Evolutionary conservation across 2,797 vertebrate species (phyloP).

Genomic region (Bryconaethiops microstoma): DNA sequence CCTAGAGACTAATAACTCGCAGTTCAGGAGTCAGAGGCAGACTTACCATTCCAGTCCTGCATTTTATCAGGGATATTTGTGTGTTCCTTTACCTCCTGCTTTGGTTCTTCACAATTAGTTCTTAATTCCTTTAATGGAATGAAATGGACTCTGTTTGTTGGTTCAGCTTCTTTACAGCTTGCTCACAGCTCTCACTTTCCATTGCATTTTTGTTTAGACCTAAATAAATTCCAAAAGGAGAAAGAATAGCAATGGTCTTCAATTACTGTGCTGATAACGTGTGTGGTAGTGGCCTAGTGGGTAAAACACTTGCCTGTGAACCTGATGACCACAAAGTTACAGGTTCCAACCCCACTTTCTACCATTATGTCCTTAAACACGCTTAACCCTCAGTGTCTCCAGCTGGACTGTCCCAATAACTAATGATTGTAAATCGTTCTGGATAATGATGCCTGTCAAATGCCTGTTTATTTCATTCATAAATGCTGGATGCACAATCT

Average conservation of each 20-base stretch:
- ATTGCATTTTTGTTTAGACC: neutral
- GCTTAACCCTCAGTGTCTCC: no score
- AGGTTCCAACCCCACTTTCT: no score
- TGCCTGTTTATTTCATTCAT: no score
- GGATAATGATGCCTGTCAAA: no score
- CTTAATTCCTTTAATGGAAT: neutral
- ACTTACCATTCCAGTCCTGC: slow-evolving; percentile 12
- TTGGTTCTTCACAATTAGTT: neutral
- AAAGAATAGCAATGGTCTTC: neutral
- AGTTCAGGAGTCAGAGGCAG: slow-evolving; percentile 31
- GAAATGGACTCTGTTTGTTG: neutral
- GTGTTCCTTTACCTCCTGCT: neutral
- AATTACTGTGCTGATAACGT: neutral
- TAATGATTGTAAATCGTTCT: no score
- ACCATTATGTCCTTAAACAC: no score
- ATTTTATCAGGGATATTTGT: neutral
- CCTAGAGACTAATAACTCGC: slow-evolving; percentile 41
- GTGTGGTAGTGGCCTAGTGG: no score
- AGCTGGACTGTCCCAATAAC: no score
- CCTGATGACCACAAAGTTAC: no score
- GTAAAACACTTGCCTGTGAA: no score
- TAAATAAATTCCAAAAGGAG: neutral
- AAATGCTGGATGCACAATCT: no score
- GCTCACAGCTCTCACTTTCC: neutral
- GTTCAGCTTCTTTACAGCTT: neutral